These are phyloP conservation scores for Ceratina australensis DNA, from an alignment of 1,140 invertebrate species.

Conservation along the genomic window DNA sequence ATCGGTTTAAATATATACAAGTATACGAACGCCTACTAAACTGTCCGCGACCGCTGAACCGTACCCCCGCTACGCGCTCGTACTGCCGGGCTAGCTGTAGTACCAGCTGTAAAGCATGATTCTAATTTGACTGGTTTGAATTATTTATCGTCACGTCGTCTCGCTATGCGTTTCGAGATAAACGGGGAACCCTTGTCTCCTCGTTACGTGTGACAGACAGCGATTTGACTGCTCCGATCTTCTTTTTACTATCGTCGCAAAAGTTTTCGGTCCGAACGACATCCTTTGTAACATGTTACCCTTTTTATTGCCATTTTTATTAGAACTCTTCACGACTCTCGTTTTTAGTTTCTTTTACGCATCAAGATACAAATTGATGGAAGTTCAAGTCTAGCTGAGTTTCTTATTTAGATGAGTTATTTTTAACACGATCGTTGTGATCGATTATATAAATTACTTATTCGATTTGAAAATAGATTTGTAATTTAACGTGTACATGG, in stretches of 20 bases:
- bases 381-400: no score
- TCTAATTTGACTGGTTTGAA: slow-evolving; percentile 56
- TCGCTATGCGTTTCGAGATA: not conserved
- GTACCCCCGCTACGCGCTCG: not conserved
- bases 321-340: no score
- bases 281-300: no score
- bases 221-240: not conserved
- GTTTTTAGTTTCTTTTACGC: no score
- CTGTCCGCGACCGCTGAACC: slow-evolving; percentile 37
- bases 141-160: slow-evolving; percentile 42
- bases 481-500: no score
- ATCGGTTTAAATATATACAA: slow-evolving; percentile 55
- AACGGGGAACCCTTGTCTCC: not conserved
- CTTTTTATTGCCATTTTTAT: not conserved
- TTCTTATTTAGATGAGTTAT: no score
- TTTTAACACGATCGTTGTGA: no score
- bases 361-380: no score
- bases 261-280: not conserved
- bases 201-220: not conserved
- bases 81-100: not conserved
- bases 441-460: no score
- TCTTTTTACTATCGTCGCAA: not conserved
- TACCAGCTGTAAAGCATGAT: slow-evolving; percentile 48
- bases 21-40: slow-evolving; percentile 54
- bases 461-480: no score